Evolutionary conservation across 2,797 vertebrate species (phyloP).

Genomic region (Nyctibius grandis): DNA sequence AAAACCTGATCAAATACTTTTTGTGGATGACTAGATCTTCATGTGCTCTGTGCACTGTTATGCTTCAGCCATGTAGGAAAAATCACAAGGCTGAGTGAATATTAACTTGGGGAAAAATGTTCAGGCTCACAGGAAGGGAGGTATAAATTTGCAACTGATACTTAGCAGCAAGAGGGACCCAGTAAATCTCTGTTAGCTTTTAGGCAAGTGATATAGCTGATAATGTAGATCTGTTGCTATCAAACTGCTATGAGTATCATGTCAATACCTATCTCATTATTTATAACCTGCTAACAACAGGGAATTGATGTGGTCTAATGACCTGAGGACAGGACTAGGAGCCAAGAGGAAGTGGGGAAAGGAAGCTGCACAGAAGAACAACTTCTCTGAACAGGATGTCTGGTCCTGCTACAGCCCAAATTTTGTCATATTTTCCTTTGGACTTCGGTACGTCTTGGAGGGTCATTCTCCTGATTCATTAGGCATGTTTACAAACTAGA

Average conservation of each 20-base stretch:
- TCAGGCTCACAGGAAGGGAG: neutral
- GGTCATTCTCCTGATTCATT: neutral
- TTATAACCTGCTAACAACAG: slow-evolving; percentile 48
- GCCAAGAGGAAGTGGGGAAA: slow-evolving; percentile 62
- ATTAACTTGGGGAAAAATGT: neutral
- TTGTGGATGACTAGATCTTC: neutral
- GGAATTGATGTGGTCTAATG: slow-evolving; percentile 44
- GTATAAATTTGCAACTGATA: neutral
- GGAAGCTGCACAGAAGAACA: slow-evolving; percentile 57
- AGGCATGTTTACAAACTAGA: neutral
- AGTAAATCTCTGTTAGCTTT: neutral
- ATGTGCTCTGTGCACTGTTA: neutral
- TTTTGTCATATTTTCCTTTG: slow-evolving; percentile 37
- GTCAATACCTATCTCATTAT: slow-evolving; percentile 18
- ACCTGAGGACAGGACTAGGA: slow-evolving; percentile 33
- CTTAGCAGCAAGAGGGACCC: neutral
- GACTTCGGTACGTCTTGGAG: slow-evolving; percentile 38
- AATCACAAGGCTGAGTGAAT: neutral
- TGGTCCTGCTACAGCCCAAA: slow-evolving; percentile 35
- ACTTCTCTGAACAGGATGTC: slow-evolving; percentile 61
- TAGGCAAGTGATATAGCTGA: neutral
- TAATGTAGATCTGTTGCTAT: neutral
- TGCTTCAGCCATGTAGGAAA: neutral
- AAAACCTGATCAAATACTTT: neutral
- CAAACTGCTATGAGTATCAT: neutral